phyloP scores from a whole-genome alignment of 2,888 invertebrate species.

The Hirtodrosophila trivittata region DNA sequence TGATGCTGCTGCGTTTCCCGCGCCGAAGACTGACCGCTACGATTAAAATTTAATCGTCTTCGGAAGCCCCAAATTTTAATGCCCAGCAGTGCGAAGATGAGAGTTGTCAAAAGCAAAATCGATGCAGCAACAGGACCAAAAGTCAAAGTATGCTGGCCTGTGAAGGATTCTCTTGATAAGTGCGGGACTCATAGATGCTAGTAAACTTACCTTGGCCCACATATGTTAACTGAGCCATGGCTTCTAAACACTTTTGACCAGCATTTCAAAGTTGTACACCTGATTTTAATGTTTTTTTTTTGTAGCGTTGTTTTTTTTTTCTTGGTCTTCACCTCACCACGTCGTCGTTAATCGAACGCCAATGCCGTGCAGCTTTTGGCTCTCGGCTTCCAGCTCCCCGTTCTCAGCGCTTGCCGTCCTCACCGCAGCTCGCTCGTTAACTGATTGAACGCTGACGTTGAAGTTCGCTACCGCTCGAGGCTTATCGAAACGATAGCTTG shows the following conservation, averaged over 20 bases:
- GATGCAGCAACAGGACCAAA: conserved; percentile 50
- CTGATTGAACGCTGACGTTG: conserved; percentile 69
- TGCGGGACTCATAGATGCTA: background rate
- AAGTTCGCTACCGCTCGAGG: conserved; percentile 30
- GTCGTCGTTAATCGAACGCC: conserved; percentile 69
- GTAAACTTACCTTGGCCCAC: conserved; percentile 64
- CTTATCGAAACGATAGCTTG: conserved; percentile 63
- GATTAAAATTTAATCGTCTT: conserved; percentile 82
- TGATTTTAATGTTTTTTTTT: conserved; percentile 29
- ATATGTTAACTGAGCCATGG: conserved; percentile 64
- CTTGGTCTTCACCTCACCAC: conserved; percentile 64
- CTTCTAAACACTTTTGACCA: conserved; percentile 44
- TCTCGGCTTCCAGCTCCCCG: conserved; percentile 32
- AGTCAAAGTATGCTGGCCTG: conserved; percentile 38
- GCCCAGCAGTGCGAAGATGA: conserved; percentile 81
- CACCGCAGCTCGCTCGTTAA: conserved; percentile 56
- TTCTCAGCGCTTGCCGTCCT: conserved; percentile 54
- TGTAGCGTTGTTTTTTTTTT: conserved; percentile 4
- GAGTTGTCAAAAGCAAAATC: conserved; percentile 63
- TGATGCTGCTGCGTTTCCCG: conserved; percentile 27
- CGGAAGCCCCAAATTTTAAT: conserved; percentile 85
- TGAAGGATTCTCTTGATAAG: background rate
- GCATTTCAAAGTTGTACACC: conserved; percentile 57
- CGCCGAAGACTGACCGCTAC: conserved; percentile 20
- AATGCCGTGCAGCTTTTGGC: conserved; percentile 38